phyloP scores from a whole-genome alignment of 2,113 vertebrate species.

The Octodon degus region DNA sequence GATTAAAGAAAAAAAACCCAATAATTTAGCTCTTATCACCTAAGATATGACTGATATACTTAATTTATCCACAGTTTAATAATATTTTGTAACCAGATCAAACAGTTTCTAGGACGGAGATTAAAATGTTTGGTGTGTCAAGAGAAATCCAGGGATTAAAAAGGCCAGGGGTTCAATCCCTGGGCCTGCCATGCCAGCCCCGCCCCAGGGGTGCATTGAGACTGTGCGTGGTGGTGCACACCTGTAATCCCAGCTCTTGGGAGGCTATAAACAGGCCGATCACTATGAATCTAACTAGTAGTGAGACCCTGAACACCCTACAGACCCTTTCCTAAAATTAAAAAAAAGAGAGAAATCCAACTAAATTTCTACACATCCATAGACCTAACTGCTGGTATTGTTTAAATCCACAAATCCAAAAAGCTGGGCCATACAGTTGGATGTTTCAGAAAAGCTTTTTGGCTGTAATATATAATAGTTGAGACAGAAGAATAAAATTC shows the following conservation, averaged over 20 bases:
- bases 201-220: too few relatives aligned
- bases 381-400: constrained; percentile 53
- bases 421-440: constrained; percentile 2
- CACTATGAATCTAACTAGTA: too few relatives aligned
- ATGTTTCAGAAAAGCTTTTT: constrained; percentile 58
- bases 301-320: too few relatives aligned
- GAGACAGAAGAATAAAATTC: constrained; percentile 21
- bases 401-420: constrained; percentile 47
- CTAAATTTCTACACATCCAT: not conserved
- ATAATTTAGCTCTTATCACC: not conserved
- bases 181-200: too few relatives aligned
- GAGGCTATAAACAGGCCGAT: too few relatives aligned
- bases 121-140: not conserved
- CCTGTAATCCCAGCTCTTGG: too few relatives aligned
- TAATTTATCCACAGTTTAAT: constrained; percentile 12
- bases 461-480: not conserved
- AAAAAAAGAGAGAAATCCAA: constrained; percentile 7
- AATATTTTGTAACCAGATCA: not conserved
- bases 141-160: not conserved
- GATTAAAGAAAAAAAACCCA: not conserved
- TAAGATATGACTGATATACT: not conserved
- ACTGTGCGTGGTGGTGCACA: too few relatives aligned
- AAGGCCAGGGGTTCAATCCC: too few relatives aligned
- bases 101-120: constrained; percentile 6
- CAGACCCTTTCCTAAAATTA: too few relatives aligned